Conservation (phyloP, 2,113 vertebrate species). For the Peromyscus maniculatus region DNA sequence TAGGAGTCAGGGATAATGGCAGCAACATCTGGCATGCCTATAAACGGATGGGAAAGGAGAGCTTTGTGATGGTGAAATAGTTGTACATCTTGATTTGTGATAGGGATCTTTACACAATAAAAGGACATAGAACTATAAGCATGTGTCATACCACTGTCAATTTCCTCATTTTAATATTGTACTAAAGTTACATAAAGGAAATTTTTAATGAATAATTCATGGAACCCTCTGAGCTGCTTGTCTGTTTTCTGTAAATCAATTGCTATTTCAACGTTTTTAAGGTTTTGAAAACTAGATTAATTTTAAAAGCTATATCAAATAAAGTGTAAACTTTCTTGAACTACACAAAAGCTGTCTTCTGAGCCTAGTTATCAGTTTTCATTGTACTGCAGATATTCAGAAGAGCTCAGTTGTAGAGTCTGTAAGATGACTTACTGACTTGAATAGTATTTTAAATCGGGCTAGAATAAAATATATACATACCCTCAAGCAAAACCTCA, state of each 20-base stretch:
- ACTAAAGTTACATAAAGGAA: constrained; percentile 39
- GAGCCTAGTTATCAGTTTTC: constrained; percentile 31
- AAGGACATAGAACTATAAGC: neutral
- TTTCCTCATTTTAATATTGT: constrained; percentile 42
- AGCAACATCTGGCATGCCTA: neutral
- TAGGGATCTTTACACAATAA: neutral
- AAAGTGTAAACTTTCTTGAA: constrained; percentile 26
- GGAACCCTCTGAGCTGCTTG: neutral
- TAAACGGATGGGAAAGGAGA: constrained; percentile 11
- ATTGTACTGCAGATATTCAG: constrained; percentile 40
- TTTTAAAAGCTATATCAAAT: constrained; percentile 31
- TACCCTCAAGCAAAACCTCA: constrained; percentile 35
- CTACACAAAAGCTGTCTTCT: neutral
- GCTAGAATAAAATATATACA: neutral
- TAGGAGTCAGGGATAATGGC: constrained; percentile 12
- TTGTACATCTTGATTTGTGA: constrained; percentile 29
- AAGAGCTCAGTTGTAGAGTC: constrained; percentile 24
- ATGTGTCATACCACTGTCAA: neutral
- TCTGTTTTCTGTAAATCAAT: constrained; percentile 36
- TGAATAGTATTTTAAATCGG: neutral
- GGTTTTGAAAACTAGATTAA: constrained; percentile 21
- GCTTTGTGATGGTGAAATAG: constrained; percentile 39
- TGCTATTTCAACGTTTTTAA: neutral
- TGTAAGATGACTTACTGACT: constrained; percentile 33
- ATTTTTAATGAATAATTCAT: neutral